Evolutionary conservation across 35 echinoderm and acorn worm species (phyloP).

Genomic region (Hemicentrotus pulcherrimus): DNA sequence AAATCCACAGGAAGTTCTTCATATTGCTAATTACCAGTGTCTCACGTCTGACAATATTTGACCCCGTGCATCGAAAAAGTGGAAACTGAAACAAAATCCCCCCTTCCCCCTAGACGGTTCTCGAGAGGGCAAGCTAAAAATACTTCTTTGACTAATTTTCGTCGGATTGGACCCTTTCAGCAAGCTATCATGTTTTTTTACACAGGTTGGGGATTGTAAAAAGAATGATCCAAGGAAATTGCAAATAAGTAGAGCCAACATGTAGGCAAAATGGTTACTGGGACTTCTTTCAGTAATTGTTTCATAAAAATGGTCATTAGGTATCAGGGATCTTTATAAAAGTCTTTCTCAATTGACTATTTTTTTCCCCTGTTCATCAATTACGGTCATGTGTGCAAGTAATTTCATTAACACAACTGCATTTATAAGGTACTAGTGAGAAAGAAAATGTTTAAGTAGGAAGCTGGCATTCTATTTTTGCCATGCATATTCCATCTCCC

Average conservation of each 20-base stretch:
- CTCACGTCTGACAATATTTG: constrained; percentile 43
- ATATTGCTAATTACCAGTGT: constrained; percentile 30
- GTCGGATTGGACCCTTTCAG: neutral
- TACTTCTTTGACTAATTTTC: constrained; percentile 14
- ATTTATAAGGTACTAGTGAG: no score
- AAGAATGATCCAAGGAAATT: neutral
- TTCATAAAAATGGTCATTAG: neutral
- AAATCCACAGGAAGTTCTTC: constrained; percentile 38
- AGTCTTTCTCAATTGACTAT: neutral
- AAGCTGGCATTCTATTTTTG: neutral
- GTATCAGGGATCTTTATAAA: neutral
- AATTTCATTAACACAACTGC: neutral
- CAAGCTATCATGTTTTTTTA: neutral
- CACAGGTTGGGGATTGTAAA: neutral
- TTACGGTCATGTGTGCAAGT: neutral
- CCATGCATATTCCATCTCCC: neutral
- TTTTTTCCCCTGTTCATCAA: neutral
- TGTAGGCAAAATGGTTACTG: neutral
- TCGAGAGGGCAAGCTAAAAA: neutral
- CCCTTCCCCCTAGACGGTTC: neutral
- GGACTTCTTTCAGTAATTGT: neutral
- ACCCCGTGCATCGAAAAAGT: neutral
- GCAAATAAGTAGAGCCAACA: neutral
- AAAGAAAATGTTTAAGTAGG: no score
- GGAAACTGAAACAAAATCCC: constrained; percentile 18